Base-by-base conservation (phyloP, 2,797 vertebrate species). In the Arnoldichthys spilopterus region DNA sequence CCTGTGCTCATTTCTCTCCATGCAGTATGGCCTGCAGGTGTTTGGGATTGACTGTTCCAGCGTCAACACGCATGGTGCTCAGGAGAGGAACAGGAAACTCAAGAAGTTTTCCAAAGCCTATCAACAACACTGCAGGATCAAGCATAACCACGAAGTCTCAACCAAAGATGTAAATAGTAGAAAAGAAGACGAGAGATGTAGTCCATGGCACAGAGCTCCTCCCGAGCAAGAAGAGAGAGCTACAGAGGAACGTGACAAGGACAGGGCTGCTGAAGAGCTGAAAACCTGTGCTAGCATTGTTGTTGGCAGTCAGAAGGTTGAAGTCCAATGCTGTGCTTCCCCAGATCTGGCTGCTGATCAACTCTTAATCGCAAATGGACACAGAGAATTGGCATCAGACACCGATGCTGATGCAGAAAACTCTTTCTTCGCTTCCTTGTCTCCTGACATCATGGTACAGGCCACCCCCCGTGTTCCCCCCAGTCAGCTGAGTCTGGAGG, bases 31-130 rank as follows among this genome's bases (percentile, higher is more conserved):
- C 84, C 94, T 99, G 73, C 93, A 89, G 72, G 98, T 99, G 83
- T 99, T 96, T 79, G 98, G 97, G 87, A 97, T 99, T 9, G 97
- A 99, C 91, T 98, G 96, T 0, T 99, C 98, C 69, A 95, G 89
- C 89, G 91, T 84, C 78, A 99, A 96, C 91, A 99, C 98, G 4
- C 94, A 91, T 2, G 95, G 97, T 68, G 98, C 98, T 82, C 93
- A 95, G 81, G 95, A 99, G 91, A 96, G 97, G 88, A 99, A 97
- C 90, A 94, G 95, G 87, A 99, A 99, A 90, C 90, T 99, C 80
- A 97, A 96, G 90, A 98, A 95, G 90, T 97, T 95, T 79, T 99
- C 97, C 90, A 95, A 84, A 89, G 91, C 86, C 0, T 96, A 95
- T 91, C 94, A 93, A 88, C 93, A 88, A 82, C 84, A 72, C 34